Percentiles rank a stretch among this genome's conserved stretches.
These are phyloP conservation scores for Phrynocephalus forsythii DNA, from an alignment of 2,797 vertebrate species.

Conservation along the genomic window DNA sequence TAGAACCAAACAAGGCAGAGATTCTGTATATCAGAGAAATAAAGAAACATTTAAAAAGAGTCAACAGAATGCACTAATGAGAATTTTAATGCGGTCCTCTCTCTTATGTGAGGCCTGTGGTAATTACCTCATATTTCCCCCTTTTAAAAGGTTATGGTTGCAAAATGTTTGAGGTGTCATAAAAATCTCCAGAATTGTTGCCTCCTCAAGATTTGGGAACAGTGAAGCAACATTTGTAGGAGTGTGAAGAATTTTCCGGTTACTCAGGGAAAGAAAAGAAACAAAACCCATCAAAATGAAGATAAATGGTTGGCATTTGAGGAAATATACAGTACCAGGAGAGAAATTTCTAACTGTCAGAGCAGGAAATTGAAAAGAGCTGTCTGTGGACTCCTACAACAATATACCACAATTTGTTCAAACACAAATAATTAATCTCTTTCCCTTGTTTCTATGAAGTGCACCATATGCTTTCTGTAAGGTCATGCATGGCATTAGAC, in stretches of 20 bases:
- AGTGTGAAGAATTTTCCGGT: slow-evolving; percentile 61
- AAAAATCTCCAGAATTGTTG: slow-evolving; percentile 26
- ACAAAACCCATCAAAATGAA: slow-evolving; percentile 7
- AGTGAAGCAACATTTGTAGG: slow-evolving; percentile 51
- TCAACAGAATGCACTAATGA: too few relatives aligned
- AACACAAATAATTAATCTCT: slow-evolving; percentile 71
- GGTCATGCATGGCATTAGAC: neutral
- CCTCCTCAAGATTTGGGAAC: slow-evolving; percentile 32
- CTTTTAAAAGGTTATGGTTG: too few relatives aligned
- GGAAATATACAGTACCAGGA: slow-evolving; percentile 44
- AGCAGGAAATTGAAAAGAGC: slow-evolving; percentile 47
- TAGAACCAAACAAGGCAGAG: too few relatives aligned
- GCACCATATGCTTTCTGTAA: slow-evolving; percentile 51
- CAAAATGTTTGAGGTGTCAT: neutral
- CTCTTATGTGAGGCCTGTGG: too few relatives aligned
- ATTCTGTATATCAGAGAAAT: too few relatives aligned
- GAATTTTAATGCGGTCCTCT: too few relatives aligned
- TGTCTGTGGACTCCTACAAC: slow-evolving; percentile 50
- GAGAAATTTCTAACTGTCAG: slow-evolving; percentile 37
- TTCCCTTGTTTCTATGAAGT: slow-evolving; percentile 61
- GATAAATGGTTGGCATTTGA: slow-evolving; percentile 30
- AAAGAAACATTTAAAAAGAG: too few relatives aligned
- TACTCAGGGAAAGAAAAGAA: slow-evolving; percentile 15
- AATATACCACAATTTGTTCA: slow-evolving; percentile 60
- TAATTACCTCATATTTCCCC: too few relatives aligned